Base-by-base conservation (phyloP, 2,888 invertebrate species). In the Blera fallax region DNA sequence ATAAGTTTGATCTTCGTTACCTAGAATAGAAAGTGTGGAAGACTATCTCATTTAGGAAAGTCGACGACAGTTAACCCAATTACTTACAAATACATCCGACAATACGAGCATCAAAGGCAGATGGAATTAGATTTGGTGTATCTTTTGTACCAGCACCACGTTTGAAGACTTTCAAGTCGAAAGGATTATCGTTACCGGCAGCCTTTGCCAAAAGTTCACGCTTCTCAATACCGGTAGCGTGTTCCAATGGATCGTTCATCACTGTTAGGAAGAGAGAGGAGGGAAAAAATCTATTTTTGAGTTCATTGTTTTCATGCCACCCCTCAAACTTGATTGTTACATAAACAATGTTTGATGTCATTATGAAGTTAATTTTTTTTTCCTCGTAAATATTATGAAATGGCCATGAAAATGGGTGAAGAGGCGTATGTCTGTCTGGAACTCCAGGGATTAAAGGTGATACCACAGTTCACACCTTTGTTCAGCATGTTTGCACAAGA, bases 11-110 rank as follows among this genome's bases (percentile, higher is more conserved):
- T 99, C 99, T 92, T 98, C 98, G 93, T 99, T 98, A 92, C 94
- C 94, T 94, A 91, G 29, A 78, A 85, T 45, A 32, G 0, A 7
- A 54, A 58, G 0, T 18, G 10, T 27, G 0, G 6, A n/a, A 37
- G 4, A 4, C 2, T 8, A 24, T 24, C 1, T n/a, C n/a, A n/a
- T n/a, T n/a, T n/a, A n/a, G n/a, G n/a, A 45, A 16, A 4, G 11
- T 0, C 52, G 27, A 37, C 40, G 76, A 85, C 16, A 2, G 11
- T 40, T 24, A 8, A 34, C 10, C 10, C n/a, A 7, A 37, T n/a
- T n/a, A 93, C 94, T 93, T 90, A 94, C 99, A 99, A 92, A 98
- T 95, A 93, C 99, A 99, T 84, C 99, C 99, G 88, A 99, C 95
- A 88, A 99, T 94, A 89, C 99, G 95, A 76, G 96, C 96, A 70